Evolutionary conservation across 2,113 vertebrate genomes (phyloP).

Genomic region (Saccopteryx bilineata): DNA sequence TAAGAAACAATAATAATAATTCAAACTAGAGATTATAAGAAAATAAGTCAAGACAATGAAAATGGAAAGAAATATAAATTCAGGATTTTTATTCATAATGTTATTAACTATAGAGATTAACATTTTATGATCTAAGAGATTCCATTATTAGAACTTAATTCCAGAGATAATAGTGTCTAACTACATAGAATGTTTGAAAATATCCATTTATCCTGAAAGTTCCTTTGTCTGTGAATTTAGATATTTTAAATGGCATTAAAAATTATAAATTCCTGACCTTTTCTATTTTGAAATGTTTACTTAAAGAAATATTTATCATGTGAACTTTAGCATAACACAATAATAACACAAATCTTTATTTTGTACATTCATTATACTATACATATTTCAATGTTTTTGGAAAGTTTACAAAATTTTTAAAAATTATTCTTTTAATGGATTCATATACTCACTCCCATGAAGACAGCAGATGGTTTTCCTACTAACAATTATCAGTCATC

Average conservation of each 20-base stretch:
- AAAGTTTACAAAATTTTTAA: neutral
- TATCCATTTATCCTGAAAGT: neutral
- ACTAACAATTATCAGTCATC: neutral
- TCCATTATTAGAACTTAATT: neutral
- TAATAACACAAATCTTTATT: neutral
- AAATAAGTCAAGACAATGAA: neutral
- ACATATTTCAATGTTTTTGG: constrained; percentile 42
- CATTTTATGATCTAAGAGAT: neutral
- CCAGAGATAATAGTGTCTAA: neutral
- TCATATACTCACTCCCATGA: neutral
- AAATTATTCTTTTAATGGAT: neutral
- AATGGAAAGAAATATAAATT: neutral
- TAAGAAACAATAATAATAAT: neutral
- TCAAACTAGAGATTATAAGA: neutral
- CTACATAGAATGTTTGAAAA: constrained; percentile 7
- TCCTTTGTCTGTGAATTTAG: neutral
- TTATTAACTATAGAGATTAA: neutral
- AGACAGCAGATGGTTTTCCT: neutral
- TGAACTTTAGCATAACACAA: constrained; percentile 13
- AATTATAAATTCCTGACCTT: constrained; percentile 8
- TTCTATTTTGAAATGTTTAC: constrained; percentile 11
- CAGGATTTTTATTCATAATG: neutral
- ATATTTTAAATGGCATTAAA: constrained; percentile 12
- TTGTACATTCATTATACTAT: neutral
- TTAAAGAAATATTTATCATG: neutral